These are phyloP conservation scores for Clarias pachynema DNA, from an alignment of 2,797 vertebrate species.

Conservation along the genomic window DNA sequence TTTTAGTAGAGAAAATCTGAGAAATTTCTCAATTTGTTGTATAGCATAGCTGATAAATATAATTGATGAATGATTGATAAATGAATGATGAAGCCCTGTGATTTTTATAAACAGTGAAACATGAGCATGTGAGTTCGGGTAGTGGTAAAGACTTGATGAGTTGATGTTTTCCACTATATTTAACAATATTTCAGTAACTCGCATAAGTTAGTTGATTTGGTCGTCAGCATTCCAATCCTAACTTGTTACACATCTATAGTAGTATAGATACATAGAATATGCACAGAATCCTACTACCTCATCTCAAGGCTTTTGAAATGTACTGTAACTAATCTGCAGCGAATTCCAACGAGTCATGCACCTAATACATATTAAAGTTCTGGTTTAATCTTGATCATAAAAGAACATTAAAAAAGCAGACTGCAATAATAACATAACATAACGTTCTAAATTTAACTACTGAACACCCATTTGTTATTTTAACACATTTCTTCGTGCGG, in stretches of 20 bases:
- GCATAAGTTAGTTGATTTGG: not conserved
- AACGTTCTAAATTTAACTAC: constrained; percentile 22
- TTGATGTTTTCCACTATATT: not conserved
- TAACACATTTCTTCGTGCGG: constrained; percentile 56
- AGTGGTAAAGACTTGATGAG: not conserved
- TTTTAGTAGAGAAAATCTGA: not conserved
- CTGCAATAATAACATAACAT: constrained; percentile 33
- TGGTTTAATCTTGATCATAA: not conserved
- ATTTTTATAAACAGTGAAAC: not conserved
- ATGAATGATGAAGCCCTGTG: not conserved
- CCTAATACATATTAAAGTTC: not conserved
- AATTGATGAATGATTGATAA: not conserved
- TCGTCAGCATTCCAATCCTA: not conserved
- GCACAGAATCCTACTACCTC: not conserved
- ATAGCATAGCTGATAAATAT: not conserved
- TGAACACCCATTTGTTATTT: constrained; percentile 59
- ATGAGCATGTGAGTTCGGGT: not conserved
- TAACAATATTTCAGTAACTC: not conserved
- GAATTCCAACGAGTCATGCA: not conserved
- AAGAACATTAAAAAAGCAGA: not conserved
- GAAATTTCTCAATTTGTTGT: not conserved
- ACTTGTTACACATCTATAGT: not conserved
- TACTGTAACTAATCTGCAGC: not conserved
- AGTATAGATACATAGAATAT: not conserved
- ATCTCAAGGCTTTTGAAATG: not conserved